These are phyloP conservation scores for Bugulina stolonifera DNA, from an alignment of 2,888 invertebrate genomes.

Conservation along the genomic window DNA sequence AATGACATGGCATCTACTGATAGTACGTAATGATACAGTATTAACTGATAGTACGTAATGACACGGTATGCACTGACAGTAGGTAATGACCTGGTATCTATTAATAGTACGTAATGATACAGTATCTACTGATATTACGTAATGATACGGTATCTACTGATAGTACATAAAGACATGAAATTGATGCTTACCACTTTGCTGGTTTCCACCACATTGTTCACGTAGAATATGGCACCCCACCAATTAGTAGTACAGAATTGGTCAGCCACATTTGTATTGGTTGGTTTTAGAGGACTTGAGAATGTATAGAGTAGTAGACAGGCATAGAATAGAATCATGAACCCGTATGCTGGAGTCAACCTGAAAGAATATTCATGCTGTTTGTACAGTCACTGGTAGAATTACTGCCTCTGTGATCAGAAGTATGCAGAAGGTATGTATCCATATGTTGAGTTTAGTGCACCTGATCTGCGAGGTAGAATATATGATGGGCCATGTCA, in stretches of 20 bases:
- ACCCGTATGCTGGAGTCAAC: constrained; percentile 17
- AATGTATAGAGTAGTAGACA: background rate
- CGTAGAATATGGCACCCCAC: background rate
- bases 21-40: too few relatives aligned
- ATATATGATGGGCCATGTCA: background rate
- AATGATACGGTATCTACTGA: too few relatives aligned
- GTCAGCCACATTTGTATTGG: background rate
- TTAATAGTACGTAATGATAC: too few relatives aligned
- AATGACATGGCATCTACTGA: too few relatives aligned
- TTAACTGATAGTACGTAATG: too few relatives aligned
- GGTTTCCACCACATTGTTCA: constrained; percentile 5
- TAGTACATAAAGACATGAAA: background rate
- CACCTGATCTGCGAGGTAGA: background rate
- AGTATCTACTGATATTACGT: too few relatives aligned
- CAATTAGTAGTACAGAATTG: background rate
- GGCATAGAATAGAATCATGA: constrained; percentile 1
- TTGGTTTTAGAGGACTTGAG: background rate
- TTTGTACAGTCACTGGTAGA: too few relatives aligned
- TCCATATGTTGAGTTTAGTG: too few relatives aligned
- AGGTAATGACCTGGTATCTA: too few relatives aligned
- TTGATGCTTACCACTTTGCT: background rate
- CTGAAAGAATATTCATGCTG: background rate
- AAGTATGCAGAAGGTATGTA: too few relatives aligned
- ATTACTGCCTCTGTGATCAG: too few relatives aligned
- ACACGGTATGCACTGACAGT: too few relatives aligned